These are phyloP conservation scores for Apodemia mormo DNA, from an alignment of 2,888 invertebrate species.

Conservation along the genomic window DNA sequence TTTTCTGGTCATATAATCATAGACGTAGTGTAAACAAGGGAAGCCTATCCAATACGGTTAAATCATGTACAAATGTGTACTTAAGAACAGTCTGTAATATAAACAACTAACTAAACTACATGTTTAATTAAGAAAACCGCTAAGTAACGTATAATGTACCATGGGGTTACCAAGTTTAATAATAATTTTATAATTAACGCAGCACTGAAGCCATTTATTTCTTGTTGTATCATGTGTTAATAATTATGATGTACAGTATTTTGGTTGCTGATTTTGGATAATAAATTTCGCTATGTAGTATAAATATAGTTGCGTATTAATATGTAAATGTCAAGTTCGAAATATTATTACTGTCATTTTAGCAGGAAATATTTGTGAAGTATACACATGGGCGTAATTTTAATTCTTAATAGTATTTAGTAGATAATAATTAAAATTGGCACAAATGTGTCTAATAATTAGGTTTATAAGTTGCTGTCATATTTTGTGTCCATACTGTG, in stretches of 20 bases:
- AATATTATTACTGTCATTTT: neutral
- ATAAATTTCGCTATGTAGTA: neutral
- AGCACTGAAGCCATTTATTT: constrained; percentile 37
- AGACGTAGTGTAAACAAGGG: neutral
- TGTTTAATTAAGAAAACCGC: constrained; percentile 16
- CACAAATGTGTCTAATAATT: no score
- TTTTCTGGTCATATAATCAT: neutral
- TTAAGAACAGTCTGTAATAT: constrained; percentile 2
- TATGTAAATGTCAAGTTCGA: neutral
- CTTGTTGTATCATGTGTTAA: constrained; percentile 34
- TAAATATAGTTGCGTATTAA: neutral
- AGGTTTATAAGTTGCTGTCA: no score
- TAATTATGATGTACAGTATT: constrained; percentile 34
- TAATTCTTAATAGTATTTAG: no score
- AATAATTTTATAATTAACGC: constrained; percentile 38
- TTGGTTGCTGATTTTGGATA: neutral
- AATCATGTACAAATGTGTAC: constrained; percentile 4
- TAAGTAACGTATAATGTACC: constrained; percentile 17
- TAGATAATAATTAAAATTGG: no score
- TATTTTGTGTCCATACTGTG: no score
- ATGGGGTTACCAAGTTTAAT: constrained; percentile 31
- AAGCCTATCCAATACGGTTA: neutral
- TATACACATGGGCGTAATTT: no score
- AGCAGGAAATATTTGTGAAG: neutral
- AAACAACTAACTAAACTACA: constrained; percentile 4